Base-by-base conservation (phyloP, 2,888 invertebrate species). In the Trissolcus japonicus region DNA sequence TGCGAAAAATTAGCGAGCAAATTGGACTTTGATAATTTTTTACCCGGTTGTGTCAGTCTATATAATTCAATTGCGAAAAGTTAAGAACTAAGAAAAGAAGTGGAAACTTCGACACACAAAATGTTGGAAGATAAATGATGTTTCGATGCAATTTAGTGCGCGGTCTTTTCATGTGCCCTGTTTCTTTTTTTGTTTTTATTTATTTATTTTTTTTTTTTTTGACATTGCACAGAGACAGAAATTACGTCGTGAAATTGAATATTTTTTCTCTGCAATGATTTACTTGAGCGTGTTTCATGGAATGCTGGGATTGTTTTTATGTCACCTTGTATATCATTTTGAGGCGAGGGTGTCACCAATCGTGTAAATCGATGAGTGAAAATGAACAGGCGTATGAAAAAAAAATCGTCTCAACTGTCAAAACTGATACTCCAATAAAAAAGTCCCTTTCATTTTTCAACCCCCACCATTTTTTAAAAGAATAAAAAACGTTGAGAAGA, bases 71-170 rank as follows among this genome's bases (percentile, higher is more conserved):
- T 73, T 50, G 72, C 25, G 72, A 46, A 59, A 53, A 72, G 63
- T 71, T 63, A 35, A 57, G 21, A 57, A 63, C 59, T 40, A 63
- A 66, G 57, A 55, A 56, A 55, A 43, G 41, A 51, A 51, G 17
- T 4, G 16, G 43, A 16, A 63, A 59, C 40, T 72, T 65, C 54
- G 55, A 51, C 60, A 53, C 54, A 72, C 60, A 63, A 60, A 65
- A 72, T 60, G 72, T 72, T 65, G 53, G 72, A 65, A 66, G 73
- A 73, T 73, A 66, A 73, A 73, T 66, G 73, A 73, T 73, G 60
- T 73, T 66, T 72, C 72, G 65, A 66, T 73, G 73, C 60, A 73
- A 73, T 73, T 60, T 66, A 65, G 55, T 60, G 55, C 48, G 65
- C 55, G 73, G 66, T 73, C 60, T 66, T 73, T 66, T 60, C 55